Base-by-base conservation (phyloP, 2,888 invertebrate species). In the Crioceris asparagi region DNA sequence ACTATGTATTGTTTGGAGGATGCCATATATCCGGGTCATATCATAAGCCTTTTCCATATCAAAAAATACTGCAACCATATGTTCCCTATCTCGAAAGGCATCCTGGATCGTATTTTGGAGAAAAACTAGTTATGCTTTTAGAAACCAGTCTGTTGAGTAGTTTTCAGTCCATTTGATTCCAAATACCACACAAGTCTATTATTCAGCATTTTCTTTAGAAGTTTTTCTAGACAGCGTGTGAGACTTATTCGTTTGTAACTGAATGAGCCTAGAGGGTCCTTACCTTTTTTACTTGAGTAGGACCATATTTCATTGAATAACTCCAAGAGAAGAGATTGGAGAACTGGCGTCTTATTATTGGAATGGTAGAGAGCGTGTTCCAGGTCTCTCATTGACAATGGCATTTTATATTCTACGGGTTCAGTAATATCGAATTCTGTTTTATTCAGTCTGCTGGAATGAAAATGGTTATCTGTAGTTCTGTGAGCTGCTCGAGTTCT, bases 21-120 rank as follows among this genome's bases (percentile, higher is more conserved):
- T 27, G 3, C n/a, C n/a, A 35, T 35, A 10, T 10, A 26, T 27
- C 18, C 27, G 27, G 2, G 17, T 17, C 8, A 11, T 26, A 11
- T 34, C 33, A 15, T 15, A 34, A 10, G 33, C 19, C 14, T 32
- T 32, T 17, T 32, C 32, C 4, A 34, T 10, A 8, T 34, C 34
- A n/a, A 34, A 34, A 26, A 23, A 34, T 3, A 34, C 17, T 26
- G 26, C 34, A 14, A 16, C 17, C 10, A 17, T 6, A 3, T 34
- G 34, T 10, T 21, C 16, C n/a, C 17, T 34, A 2, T 35, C n/a
- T n/a, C n/a, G n/a, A 17, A 35, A 35, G 14, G 17, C 27, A 6
- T 10, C 2, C 18, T 35, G 35, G 3, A 35, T 35, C n/a, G 2
- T 14, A n/a, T 27, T 17, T 17, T 27, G 26, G 4, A 23, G 10